These are phyloP conservation scores for Resseliella maxima DNA, from an alignment of 2,888 invertebrate species.

Conservation along the genomic window DNA sequence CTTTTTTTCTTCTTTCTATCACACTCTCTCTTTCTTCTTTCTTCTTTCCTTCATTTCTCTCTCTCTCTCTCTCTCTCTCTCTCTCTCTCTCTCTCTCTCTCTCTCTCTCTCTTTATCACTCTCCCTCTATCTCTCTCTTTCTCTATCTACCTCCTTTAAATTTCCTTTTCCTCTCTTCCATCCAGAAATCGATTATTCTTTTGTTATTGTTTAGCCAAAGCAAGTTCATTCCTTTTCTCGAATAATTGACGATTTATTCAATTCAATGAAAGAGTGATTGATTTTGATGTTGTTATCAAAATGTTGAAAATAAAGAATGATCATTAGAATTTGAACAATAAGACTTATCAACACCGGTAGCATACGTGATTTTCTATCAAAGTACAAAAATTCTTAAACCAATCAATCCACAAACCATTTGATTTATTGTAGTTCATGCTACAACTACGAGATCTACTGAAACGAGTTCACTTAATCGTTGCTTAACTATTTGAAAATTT, in stretches of 20 bases:
- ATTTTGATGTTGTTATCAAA: neutral
- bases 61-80: neutral
- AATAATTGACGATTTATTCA: slow-evolving; percentile 7
- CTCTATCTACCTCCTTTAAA: no score
- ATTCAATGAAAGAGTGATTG: neutral
- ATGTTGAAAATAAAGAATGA: neutral
- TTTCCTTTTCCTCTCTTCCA: no score
- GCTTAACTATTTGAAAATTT: slow-evolving; percentile 27
- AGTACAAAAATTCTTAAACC: neutral
- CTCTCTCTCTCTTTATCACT: no score
- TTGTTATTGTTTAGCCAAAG: neutral
- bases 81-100: no score
- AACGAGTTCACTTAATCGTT: slow-evolving; percentile 35
- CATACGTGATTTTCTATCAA: neutral
- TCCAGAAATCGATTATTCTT: no score
- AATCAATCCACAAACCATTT: neutral
- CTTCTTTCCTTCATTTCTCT: neutral
- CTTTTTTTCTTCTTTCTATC: neutral
- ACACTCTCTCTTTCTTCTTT: neutral
- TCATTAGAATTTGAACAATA: slow-evolving; percentile 6
- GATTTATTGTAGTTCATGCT: neutral
- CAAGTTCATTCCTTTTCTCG: neutral
- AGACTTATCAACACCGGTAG: slow-evolving; percentile 22
- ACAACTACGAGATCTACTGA: neutral
- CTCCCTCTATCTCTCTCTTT: no score